phyloP scores from a whole-genome alignment of 2,113 vertebrate genomes.

The Ictidomys tridecemlineatus region DNA sequence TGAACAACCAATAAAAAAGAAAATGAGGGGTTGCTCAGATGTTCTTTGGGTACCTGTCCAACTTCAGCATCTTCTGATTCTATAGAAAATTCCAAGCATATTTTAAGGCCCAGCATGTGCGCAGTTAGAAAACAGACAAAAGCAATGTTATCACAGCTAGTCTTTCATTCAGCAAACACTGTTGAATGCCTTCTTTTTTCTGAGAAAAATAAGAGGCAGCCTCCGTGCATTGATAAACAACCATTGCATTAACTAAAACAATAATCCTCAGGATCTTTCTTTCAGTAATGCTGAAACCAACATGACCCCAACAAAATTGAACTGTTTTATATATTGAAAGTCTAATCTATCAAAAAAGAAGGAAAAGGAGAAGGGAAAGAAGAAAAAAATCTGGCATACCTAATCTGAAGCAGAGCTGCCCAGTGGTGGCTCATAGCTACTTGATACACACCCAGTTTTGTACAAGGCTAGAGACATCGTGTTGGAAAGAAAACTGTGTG shows the following conservation, averaged over 20 bases:
- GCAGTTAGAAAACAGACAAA: conserved; percentile 68
- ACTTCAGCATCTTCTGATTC: conserved; percentile 36
- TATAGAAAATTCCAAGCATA: conserved; percentile 73
- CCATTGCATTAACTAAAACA: not conserved
- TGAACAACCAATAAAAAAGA: no score
- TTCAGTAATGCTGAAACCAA: not conserved
- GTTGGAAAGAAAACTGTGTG: not conserved
- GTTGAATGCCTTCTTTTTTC: not conserved
- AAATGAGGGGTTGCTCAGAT: not conserved
- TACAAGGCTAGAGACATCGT: not conserved
- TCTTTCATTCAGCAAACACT: conserved; percentile 35
- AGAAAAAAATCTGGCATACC: not conserved
- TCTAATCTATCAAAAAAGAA: not conserved
- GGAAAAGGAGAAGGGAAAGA: not conserved
- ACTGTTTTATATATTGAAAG: not conserved
- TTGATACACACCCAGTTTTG: not conserved
- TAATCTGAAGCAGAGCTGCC: not conserved
- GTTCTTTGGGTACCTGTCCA: conserved; percentile 36
- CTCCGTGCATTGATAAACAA: not conserved
- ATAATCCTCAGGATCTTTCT: not conserved
- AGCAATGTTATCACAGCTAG: conserved; percentile 39
- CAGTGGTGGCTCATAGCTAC: not conserved
- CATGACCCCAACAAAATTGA: not conserved
- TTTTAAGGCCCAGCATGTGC: conserved; percentile 51
- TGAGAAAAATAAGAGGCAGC: not conserved